These are phyloP conservation scores for Microtus oregoni DNA, from an alignment of 2,113 vertebrate genomes.

Conservation along the genomic window DNA sequence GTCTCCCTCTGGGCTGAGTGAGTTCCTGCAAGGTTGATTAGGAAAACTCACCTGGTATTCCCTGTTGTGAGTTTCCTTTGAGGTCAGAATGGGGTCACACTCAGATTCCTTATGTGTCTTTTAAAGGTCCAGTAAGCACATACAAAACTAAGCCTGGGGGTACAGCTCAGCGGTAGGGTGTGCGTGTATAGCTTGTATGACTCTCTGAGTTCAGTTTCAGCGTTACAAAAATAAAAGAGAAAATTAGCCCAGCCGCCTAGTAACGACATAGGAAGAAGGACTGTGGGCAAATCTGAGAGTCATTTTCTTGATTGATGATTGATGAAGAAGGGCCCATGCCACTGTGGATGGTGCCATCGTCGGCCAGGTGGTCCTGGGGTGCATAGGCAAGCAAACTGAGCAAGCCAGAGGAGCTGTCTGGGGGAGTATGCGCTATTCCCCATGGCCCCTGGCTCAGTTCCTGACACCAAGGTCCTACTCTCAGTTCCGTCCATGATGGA, in stretches of 20 bases:
- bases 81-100: neutral
- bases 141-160: neutral
- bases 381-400: neutral
- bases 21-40: neutral
- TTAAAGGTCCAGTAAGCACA: neutral
- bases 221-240: neutral
- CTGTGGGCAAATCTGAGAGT: neutral
- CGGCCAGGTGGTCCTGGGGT: neutral
- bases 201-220: neutral
- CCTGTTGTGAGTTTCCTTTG: neutral
- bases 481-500: neutral
- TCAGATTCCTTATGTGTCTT: neutral
- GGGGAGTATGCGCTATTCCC: neutral
- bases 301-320: neutral
- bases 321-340: neutral
- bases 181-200: neutral
- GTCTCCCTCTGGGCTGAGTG: neutral
- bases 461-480: neutral
- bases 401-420: neutral
- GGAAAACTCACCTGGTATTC: neutral
- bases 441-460: neutral
- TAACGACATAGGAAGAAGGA: neutral
- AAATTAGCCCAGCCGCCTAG: neutral
- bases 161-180: neutral
- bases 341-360: neutral